Evolutionary conservation across 2,113 vertebrate species (phyloP), one percentile per base, ranked within the genome.

Genomic region (Archocentrus centrarchus): DNA sequence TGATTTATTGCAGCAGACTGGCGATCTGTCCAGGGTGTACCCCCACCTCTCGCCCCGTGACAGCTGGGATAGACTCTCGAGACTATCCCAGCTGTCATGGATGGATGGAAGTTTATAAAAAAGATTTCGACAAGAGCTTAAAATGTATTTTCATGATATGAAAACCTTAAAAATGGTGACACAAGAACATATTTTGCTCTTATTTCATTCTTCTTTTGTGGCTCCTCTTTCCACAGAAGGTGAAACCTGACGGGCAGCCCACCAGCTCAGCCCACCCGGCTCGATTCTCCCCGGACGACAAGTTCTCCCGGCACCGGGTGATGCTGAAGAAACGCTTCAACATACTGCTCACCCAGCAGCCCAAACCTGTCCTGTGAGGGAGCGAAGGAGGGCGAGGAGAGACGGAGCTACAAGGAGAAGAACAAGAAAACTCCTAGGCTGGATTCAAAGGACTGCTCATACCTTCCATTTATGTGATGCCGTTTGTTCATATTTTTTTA

Each of bases 201-300:
- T 53, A 17, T 50, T 50, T 50, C 15, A 17, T 50, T 50, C 15
- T 17, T 50, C 15, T 50, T 15, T 27, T 15, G 13, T 44, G 41
- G 1, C 11, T 13, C 11, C 41, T 44, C 9, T 41, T 2, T 70
- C 81, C 13, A 89, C 95, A 98, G 97, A 98, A 97, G 70, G 14
- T 92, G 60, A 89, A 87, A 62, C 96, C 95, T 0, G 41, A 75
- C 2, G 96, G 96, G 7, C 92, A 94, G 47, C 97, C 97, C 79
- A 98, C 97, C 59, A 95, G 95, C 73, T 97, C 97, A 0, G 97
- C 97, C 3, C 97, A 98, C 60, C 97, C 97, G 4, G 97, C 97
- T 17, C 97, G 97, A 3, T 98, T 98, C 92, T 98, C 97, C 8
- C 97, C 97, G 0, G 97, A 98, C 22, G 97, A 98, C 93, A 97